Percentiles rank a stretch among this genome's conserved stretches.
Conservation (phyloP, 2,113 vertebrate species). For the Otocyon megalotis region DNA sequence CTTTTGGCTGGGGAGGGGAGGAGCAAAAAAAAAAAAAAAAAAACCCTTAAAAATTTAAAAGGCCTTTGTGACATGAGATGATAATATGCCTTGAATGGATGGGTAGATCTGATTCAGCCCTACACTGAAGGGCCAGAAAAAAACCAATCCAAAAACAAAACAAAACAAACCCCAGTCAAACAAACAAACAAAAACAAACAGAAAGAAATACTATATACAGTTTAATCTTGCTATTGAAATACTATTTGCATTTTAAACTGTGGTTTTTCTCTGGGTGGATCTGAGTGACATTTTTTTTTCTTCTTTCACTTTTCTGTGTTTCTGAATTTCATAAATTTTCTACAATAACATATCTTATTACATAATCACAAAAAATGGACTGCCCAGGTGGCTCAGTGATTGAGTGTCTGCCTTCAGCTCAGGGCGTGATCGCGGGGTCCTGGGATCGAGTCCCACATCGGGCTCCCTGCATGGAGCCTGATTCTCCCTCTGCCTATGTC, state of each 20-base stretch:
- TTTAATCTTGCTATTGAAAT: neutral
- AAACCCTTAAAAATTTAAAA: neutral
- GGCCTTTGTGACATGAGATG: neutral
- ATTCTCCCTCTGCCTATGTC: too few species aligned
- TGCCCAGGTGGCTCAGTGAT: too few species aligned
- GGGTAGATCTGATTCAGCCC: neutral
- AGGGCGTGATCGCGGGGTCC: too few species aligned
- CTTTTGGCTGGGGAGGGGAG: neutral
- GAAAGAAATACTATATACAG: neutral
- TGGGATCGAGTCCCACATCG: too few species aligned
- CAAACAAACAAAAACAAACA: neutral
- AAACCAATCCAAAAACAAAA: neutral
- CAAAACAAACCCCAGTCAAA: neutral
- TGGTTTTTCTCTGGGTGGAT: neutral
- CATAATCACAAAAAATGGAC: neutral
- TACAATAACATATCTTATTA: neutral
- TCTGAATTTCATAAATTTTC: conserved; percentile 6
- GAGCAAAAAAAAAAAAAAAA: neutral
- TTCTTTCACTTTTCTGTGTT: conserved; percentile 9
- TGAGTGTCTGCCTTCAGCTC: too few species aligned
- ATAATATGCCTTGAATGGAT: neutral
- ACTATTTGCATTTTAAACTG: neutral
- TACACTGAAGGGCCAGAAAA: neutral
- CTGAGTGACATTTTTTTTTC: neutral
- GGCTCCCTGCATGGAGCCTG: too few species aligned